phyloP scores from a whole-genome alignment of 2,888 invertebrate genomes.

The Leuctra nigra region DNA sequence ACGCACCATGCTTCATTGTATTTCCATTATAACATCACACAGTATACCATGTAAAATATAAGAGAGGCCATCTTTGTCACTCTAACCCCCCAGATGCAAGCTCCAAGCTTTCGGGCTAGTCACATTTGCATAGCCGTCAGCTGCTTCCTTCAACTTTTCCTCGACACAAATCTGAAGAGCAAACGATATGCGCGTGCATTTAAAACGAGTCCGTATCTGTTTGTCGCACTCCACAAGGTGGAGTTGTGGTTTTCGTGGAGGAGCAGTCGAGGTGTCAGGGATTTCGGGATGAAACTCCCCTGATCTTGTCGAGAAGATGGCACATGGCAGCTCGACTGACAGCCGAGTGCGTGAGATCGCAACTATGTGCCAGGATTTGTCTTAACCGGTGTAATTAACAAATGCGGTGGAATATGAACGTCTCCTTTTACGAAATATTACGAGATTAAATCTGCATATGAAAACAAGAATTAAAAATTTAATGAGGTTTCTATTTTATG shows the following conservation, averaged over 20 bases:
- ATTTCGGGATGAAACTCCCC: constrained; percentile 19
- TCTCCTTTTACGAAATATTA: too few species aligned
- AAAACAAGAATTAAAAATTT: too few species aligned
- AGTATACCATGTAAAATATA: constrained; percentile 25
- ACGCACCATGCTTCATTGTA: constrained; percentile 37
- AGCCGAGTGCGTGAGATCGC: too few species aligned
- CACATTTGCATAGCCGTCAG: constrained; percentile 47
- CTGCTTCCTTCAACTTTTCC: constrained; percentile 45
- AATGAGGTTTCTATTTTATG: too few species aligned
- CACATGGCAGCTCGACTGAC: too few species aligned
- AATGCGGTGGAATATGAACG: too few species aligned
- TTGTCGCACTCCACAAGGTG: neutral
- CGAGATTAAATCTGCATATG: too few species aligned
- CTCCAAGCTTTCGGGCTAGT: too few species aligned
- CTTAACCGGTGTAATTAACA: too few species aligned
- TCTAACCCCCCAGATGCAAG: too few species aligned
- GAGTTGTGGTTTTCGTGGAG: constrained; percentile 8
- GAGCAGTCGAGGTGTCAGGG: constrained; percentile 16
- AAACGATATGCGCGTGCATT: neutral
- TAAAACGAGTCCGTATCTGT: neutral
- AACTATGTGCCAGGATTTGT: too few species aligned
- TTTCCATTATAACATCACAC: constrained; percentile 41
- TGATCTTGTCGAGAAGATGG: too few species aligned
- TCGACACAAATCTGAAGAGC: neutral
- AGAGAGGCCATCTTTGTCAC: constrained; percentile 20